Base-by-base conservation (phyloP, 2,888 invertebrate genomes). In the Lasioglossum vierecki region DNA sequence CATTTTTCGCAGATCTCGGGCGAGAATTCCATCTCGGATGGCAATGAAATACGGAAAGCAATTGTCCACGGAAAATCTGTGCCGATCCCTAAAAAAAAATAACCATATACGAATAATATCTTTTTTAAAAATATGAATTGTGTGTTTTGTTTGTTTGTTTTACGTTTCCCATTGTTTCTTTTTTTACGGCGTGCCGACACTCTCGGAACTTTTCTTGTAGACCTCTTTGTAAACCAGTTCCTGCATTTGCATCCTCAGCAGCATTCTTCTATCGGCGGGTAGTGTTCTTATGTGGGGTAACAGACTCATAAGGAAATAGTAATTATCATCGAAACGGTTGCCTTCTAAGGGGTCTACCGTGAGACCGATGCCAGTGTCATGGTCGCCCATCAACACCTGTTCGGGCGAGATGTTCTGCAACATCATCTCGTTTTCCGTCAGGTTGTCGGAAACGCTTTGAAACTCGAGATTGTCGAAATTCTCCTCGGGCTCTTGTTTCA, bases 231-330 rank as follows among this genome's bases (percentile, higher is more conserved):
- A 95, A 84, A 95, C 94, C 76, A 95, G 81, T 83, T 95, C 94
- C 78, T 95, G 95, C 93, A 95, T 95, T 83, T 94, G 94, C 91
- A 95, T 94, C 85, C 95, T 89, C 3, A 95, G 92, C 76, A 93
- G 90, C 93, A 95, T 94, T 85, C 94, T 91, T 63, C 94, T 91
- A 73, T 95, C 95, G 13, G 94, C 93, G 5, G 95, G 93, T 73
- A 95, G 79, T 15, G 92, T 93, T 82, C 93, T 92, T 80, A 95
- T 93, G 72, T 94, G 94, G 46, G 95, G 95, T 76, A 95, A 84
- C 11, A 95, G 92, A 83, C 95, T 95, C 93, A 95, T 94, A 44
- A 95, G 91, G 84, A 95, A 95, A 88, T 94, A 94, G 85, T 95
- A 95, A 90, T 95, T 95, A 81, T 95, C 95, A 80, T 95, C 95